A percentile compares a stretch with the other conserved stretches of the same genome.
Evolutionary conservation across 2,113 vertebrate species (phyloP).

Genomic region (Callocephalon fimbriatum): DNA sequence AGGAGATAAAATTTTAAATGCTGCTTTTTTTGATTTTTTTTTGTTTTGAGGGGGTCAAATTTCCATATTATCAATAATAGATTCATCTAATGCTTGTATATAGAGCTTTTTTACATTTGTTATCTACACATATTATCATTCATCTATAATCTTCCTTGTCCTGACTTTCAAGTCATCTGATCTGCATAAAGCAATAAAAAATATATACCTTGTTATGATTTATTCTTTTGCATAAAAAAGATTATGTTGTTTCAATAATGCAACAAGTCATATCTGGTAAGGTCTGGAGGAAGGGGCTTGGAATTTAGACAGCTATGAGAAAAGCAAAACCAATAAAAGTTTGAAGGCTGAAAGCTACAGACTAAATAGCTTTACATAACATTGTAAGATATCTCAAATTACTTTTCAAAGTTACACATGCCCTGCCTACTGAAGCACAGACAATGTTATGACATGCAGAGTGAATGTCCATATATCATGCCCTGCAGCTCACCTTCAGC

Average conservation of each 20-base stretch:
- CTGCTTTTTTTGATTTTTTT: accelerated
- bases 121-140: accelerated
- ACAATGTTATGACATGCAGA: accelerated
- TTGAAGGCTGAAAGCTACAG: neutral
- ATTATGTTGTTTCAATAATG: neutral
- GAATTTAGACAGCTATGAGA: neutral
- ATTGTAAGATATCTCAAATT: neutral
- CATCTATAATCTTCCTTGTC: neutral
- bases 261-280: neutral
- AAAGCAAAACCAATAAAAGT: neutral
- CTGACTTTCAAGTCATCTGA: neutral
- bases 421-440: neutral
- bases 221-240: neutral
- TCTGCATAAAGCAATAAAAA: neutral
- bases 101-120: neutral
- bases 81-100: neutral
- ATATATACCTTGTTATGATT: neutral
- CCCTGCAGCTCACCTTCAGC: neutral
- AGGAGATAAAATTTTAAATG: neutral
- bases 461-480: neutral
- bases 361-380: neutral
- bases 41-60: too few species aligned
- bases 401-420: neutral
- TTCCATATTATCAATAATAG: neutral
- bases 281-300: neutral